Conservation (phyloP, 2,888 invertebrate genomes). For the Leptopilina syphax region DNA sequence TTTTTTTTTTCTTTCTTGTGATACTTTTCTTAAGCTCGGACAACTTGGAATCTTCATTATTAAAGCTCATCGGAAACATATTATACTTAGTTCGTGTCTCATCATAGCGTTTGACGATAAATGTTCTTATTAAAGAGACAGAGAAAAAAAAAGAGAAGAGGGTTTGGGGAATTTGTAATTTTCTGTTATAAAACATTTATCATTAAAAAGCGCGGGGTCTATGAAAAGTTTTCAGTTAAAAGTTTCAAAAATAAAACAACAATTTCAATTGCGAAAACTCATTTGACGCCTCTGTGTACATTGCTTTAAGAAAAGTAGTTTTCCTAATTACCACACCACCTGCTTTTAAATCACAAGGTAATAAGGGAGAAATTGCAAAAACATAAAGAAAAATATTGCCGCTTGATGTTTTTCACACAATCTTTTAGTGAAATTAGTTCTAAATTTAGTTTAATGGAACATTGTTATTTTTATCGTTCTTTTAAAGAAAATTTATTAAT, state of each 20-base stretch:
- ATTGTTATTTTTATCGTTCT: too few species aligned
- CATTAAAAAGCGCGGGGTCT: too few species aligned
- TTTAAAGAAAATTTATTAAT: too few species aligned
- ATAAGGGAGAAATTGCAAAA: slow-evolving; percentile 43
- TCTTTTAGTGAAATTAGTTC: neutral
- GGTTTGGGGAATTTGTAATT: neutral
- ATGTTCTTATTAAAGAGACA: slow-evolving; percentile 8
- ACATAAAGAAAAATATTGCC: slow-evolving; percentile 52
- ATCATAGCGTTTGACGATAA: neutral
- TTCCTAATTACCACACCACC: slow-evolving; percentile 57
- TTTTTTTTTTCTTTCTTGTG: slow-evolving; percentile 8
- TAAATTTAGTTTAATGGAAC: too few species aligned
- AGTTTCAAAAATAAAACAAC: slow-evolving; percentile 52
- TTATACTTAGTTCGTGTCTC: slow-evolving; percentile 4
- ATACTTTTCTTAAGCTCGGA: slow-evolving; percentile 25
- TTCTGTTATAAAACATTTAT: slow-evolving; percentile 10
- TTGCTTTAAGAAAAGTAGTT: slow-evolving; percentile 56
- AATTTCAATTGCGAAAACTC: slow-evolving; percentile 3
- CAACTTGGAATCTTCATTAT: slow-evolving; percentile 36
- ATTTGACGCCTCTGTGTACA: slow-evolving; percentile 15
- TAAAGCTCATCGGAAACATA: slow-evolving; percentile 42
- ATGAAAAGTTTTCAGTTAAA: slow-evolving; percentile 24
- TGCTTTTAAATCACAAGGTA: slow-evolving; percentile 59
- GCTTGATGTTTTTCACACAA: neutral
- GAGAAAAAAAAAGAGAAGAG: neutral